Evolutionary conservation across 2,113 vertebrate species (phyloP).

Genomic region (Hipposideros armiger): DNA sequence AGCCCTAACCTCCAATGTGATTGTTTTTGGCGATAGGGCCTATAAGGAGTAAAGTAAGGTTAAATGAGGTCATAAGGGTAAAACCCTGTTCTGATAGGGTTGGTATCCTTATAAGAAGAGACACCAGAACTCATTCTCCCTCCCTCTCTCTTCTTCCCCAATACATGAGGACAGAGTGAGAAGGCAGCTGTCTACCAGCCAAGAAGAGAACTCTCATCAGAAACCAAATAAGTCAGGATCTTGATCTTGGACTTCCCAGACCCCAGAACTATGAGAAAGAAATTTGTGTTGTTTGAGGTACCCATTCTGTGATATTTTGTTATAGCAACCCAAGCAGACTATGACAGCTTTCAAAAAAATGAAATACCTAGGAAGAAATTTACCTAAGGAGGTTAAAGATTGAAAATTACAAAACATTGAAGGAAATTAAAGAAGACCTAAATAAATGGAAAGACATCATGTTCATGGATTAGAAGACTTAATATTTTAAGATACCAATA

Average conservation of each 20-base stretch:
- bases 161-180: neutral
- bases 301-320: neutral
- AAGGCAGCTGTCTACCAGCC: neutral
- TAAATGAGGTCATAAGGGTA: neutral
- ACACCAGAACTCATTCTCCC: neutral
- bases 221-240: neutral
- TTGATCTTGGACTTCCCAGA: neutral
- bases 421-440: neutral
- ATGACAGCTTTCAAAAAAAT: neutral
- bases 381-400: neutral
- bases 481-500: neutral
- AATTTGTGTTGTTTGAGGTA: neutral
- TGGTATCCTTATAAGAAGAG: neutral
- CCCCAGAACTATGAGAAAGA: neutral
- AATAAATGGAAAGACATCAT: neutral
- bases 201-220: neutral
- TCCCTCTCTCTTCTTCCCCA: neutral
- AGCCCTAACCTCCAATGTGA: neutral
- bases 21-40: neutral
- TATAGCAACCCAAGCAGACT: neutral
- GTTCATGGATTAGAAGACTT: neutral
- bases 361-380: neutral
- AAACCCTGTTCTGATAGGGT: neutral
- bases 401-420: neutral
- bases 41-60: neutral